Conservation (phyloP, 2,888 invertebrate genomes). For the Trachelus iudaicus region DNA sequence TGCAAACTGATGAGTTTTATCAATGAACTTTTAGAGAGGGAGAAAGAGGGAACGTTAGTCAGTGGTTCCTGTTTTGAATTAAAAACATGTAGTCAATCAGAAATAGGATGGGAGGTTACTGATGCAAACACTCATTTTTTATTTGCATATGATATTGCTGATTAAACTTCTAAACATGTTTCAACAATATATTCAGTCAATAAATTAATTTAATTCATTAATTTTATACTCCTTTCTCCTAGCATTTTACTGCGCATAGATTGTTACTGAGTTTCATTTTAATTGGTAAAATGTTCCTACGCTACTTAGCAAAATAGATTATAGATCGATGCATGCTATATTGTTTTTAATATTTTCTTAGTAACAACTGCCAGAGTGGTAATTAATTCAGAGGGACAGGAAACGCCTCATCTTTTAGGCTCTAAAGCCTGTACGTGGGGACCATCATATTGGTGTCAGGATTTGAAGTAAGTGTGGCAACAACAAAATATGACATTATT, state of each 20-base stretch:
- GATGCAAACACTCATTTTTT: background rate
- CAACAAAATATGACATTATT: background rate
- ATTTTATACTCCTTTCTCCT: background rate
- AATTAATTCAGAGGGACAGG: slow-evolving; percentile 33
- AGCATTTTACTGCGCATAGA: background rate
- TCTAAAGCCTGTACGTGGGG: slow-evolving; percentile 80
- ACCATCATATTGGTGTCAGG: slow-evolving; percentile 83
- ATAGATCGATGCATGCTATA: background rate
- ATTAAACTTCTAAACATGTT: background rate
- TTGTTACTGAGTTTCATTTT: background rate
- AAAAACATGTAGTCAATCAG: background rate
- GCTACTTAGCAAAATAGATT: background rate
- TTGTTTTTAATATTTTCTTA: slow-evolving; percentile 17
- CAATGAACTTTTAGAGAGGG: background rate
- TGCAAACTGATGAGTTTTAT: background rate
- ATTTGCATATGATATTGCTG: background rate
- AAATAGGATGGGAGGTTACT: background rate
- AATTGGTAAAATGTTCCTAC: background rate
- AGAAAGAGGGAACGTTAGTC: background rate
- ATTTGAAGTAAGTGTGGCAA: slow-evolving; percentile 66
- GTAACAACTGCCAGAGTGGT: slow-evolving; percentile 49
- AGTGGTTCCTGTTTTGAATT: background rate
- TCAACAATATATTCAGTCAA: background rate
- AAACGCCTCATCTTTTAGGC: slow-evolving; percentile 62
- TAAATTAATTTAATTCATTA: background rate